Conservation (phyloP, 2,888 invertebrate genomes). For the Caenorhabditis sp. region DNA sequence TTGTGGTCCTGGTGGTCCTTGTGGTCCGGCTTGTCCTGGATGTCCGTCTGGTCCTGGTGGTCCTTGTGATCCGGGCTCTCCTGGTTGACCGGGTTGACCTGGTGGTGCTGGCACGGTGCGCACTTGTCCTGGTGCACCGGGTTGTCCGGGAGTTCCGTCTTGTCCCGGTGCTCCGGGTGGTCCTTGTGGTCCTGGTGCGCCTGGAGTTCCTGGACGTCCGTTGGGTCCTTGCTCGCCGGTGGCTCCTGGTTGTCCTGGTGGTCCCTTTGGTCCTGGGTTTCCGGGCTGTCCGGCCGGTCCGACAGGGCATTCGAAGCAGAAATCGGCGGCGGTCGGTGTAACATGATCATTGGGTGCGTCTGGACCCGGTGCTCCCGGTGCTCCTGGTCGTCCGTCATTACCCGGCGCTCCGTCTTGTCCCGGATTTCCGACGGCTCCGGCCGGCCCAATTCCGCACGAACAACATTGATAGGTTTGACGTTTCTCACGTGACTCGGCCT, state of each 20-base stretch:
- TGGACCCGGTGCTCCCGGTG: conserved; percentile 47
- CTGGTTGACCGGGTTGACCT: conserved; percentile 55
- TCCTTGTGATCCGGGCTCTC: conserved; percentile 46
- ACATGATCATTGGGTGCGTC: conserved; percentile 32
- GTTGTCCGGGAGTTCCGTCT: conserved; percentile 55
- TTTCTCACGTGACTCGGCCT: conserved; percentile 23
- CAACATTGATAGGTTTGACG: conserved; percentile 44
- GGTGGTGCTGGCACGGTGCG: conserved; percentile 41
- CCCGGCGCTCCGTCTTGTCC: conserved; percentile 51
- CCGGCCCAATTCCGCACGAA: conserved; percentile 51
- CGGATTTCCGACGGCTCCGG: conserved; percentile 53
- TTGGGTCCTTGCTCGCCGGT: conserved; percentile 44
- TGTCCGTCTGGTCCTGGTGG: conserved; percentile 46
- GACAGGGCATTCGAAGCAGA: conserved; percentile 44
- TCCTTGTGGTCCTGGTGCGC: conserved; percentile 26
- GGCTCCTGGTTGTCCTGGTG: conserved; percentile 35
- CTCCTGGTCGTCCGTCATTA: conserved; percentile 54
- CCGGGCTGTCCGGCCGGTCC: conserved; percentile 60
- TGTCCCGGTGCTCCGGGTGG: conserved; percentile 26
- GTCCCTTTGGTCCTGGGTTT: conserved; percentile 53
- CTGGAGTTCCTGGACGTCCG: conserved; percentile 47
- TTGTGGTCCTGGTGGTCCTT: conserved; percentile 44
- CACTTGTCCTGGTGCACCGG: conserved; percentile 51
- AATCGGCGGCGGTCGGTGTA: neutral
- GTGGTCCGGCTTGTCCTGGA: conserved; percentile 42